Percentiles rank a stretch among this genome's conserved stretches.
phyloP scores from a whole-genome alignment of 2,888 invertebrate species.

The Oxycera nigricornis region DNA sequence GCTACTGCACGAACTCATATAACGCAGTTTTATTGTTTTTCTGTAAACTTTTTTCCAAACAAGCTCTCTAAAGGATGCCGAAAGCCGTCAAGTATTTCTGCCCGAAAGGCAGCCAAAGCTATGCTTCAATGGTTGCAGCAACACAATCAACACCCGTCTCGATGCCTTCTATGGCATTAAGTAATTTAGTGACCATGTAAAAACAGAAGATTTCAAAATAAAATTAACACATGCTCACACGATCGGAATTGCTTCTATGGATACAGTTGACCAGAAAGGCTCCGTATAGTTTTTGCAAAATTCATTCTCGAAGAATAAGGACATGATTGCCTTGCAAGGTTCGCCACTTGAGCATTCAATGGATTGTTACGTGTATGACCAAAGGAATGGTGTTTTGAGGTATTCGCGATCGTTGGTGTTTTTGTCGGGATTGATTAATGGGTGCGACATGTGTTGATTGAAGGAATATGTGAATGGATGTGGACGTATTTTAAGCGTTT shows the following conservation, averaged over 20 bases:
- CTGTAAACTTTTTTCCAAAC: too few relatives aligned
- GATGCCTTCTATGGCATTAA: neutral
- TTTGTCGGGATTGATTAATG: too few relatives aligned
- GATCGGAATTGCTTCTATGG: neutral
- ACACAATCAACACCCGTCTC: neutral
- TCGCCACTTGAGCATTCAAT: neutral
- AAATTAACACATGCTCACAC: conserved; percentile 9
- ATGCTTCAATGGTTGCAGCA: too few relatives aligned
- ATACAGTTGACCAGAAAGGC: neutral
- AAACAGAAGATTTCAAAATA: conserved; percentile 8
- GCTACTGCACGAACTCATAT: too few relatives aligned
- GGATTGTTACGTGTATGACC: conserved; percentile 8
- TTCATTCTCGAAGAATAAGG: neutral
- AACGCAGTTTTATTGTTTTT: too few relatives aligned
- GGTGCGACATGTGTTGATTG: too few relatives aligned
- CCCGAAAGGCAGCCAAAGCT: too few relatives aligned
- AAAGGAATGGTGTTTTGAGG: conserved; percentile 10
- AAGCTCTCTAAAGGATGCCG: too few relatives aligned
- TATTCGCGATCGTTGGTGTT: neutral
- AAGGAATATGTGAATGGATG: too few relatives aligned
- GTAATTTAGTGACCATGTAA: neutral
- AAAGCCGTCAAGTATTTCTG: too few relatives aligned
- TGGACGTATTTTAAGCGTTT: too few relatives aligned
- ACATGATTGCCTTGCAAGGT: neutral
- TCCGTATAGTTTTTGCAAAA: neutral